Percentiles rank a stretch among this genome's conserved stretches.
phyloP scores from a whole-genome alignment of 2,113 vertebrate species.

The Oenanthe oenanthe region DNA sequence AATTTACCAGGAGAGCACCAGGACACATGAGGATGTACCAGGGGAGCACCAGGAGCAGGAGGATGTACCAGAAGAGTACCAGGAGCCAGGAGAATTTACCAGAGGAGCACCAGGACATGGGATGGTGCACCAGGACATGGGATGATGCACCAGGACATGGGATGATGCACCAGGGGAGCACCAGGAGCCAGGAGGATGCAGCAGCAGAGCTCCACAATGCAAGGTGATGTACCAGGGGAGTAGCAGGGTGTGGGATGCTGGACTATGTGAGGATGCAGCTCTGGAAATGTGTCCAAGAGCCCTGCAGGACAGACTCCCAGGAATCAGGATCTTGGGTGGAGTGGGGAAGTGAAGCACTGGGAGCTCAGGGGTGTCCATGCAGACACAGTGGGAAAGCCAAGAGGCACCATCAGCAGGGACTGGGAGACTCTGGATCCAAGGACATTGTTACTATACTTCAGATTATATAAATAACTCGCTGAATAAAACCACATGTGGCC shows the following conservation, averaged over 20 bases:
- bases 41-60: not conserved
- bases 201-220: too few relatives aligned
- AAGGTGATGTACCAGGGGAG: not conserved
- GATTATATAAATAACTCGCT: constrained; percentile 57
- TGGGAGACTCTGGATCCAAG: constrained; percentile 20
- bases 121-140: too few relatives aligned
- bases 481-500: constrained; percentile 63
- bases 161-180: too few relatives aligned
- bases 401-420: not conserved
- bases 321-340: not conserved
- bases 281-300: accelerated
- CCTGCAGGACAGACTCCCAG: not conserved
- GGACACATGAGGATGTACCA: accelerated
- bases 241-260: not conserved
- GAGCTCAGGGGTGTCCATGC: not conserved
- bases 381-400: not conserved
- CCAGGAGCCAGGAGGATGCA: too few relatives aligned
- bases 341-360: not conserved
- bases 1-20: too few relatives aligned
- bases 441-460: constrained; percentile 44
- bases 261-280: not conserved
- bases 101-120: too few relatives aligned
- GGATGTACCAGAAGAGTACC: too few relatives aligned
- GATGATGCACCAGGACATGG: too few relatives aligned
- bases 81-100: too few relatives aligned